These are phyloP conservation scores for Heterocephalus glaber DNA, from an alignment of 2,113 vertebrate genomes.

Conservation along the genomic window DNA sequence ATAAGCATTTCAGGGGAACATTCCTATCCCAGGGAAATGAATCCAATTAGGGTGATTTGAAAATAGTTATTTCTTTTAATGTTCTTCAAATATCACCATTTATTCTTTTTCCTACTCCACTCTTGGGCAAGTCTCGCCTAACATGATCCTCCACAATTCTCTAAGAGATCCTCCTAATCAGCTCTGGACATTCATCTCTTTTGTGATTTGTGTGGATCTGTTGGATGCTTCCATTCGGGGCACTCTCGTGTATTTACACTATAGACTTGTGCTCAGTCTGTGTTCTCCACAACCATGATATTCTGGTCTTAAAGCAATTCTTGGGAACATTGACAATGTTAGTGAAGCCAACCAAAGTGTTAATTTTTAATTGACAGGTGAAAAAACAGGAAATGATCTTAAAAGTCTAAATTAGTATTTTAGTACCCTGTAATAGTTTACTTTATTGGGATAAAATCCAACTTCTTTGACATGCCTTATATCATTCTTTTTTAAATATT, in stretches of 20 bases:
- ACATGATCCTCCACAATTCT: neutral
- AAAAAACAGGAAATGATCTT: slow-evolving; percentile 1
- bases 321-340: neutral
- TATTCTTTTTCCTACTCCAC: neutral
- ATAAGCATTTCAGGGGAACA: neutral
- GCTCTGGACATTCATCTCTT: neutral
- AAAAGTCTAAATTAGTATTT: slow-evolving; percentile 47
- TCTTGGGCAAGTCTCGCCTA: too few species aligned
- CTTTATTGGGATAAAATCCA: slow-evolving; percentile 41
- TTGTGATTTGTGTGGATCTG: neutral
- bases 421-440: slow-evolving; percentile 11
- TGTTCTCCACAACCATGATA: neutral
- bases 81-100: neutral
- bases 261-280: neutral
- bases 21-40: neutral
- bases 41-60: neutral
- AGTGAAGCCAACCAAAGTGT: neutral
- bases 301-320: neutral
- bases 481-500: neutral
- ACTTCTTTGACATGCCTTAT: neutral
- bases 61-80: neutral
- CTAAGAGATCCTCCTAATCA: neutral
- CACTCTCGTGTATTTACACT: accelerated
- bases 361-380: neutral
- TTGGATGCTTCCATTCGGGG: neutral